Percentiles rank a stretch among this genome's conserved stretches.
These are phyloP conservation scores for Charina bottae DNA, from an alignment of 2,113 vertebrate genomes.

Conservation along the genomic window DNA sequence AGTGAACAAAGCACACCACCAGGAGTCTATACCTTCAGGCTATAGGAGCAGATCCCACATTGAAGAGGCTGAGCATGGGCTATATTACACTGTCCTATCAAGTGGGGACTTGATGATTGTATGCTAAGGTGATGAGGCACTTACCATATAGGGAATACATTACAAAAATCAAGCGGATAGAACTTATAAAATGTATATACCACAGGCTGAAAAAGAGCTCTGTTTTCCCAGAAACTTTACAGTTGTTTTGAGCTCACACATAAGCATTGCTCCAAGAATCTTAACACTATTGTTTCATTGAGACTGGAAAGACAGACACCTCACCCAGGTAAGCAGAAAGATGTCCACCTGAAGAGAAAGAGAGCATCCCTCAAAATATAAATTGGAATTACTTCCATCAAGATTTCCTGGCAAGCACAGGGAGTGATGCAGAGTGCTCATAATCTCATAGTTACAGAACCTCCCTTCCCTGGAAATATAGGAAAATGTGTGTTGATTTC, in stretches of 20 bases:
- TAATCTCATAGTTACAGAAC: background rate
- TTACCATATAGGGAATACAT: background rate
- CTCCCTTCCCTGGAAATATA: background rate
- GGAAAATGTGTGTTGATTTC: background rate
- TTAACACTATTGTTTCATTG: background rate
- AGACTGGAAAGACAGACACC: background rate
- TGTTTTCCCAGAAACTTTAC: background rate
- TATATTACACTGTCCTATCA: background rate
- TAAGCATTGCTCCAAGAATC: background rate
- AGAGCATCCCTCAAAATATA: background rate
- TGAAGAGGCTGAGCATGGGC: background rate
- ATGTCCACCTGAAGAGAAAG: background rate
- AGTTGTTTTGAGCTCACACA: background rate
- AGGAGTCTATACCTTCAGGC: background rate
- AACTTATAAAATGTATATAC: background rate
- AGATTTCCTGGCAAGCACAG: background rate
- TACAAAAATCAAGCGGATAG: background rate
- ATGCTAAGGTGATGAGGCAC: background rate
- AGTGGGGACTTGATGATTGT: background rate
- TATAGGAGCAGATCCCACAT: background rate
- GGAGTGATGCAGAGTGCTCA: background rate
- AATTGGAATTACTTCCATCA: background rate
- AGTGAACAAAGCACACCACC: background rate
- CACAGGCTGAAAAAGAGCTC: background rate
- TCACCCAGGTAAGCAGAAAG: background rate